Percentiles rank a stretch among this genome's conserved stretches.
Evolutionary conservation across 2,113 vertebrate species (phyloP).

Genomic region (Stercorarius parasiticus): DNA sequence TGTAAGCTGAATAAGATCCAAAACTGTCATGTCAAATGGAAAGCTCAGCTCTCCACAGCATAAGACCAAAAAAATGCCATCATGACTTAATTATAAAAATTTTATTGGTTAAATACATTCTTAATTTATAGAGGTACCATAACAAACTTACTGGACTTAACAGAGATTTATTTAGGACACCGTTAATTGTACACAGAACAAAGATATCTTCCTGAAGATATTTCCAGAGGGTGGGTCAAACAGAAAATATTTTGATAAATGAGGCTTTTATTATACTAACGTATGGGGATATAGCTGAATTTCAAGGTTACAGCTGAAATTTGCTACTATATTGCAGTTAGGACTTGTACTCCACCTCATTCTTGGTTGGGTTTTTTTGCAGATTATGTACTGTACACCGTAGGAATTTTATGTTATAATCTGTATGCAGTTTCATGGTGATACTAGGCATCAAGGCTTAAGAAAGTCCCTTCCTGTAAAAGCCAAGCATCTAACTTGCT

Average conservation of each 20-base stretch:
- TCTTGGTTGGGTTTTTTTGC: neutral
- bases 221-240: neutral
- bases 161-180: slow-evolving; percentile 22
- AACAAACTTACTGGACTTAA: slow-evolving; percentile 31
- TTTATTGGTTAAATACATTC: slow-evolving; percentile 69
- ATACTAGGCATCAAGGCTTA: neutral
- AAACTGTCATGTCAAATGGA: neutral
- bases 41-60: neutral
- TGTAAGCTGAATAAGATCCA: neutral
- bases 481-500: neutral
- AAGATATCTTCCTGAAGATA: neutral
- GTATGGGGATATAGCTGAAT: neutral
- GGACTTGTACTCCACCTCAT: neutral
- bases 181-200: neutral
- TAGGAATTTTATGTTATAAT: neutral
- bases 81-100: slow-evolving; percentile 2
- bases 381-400: neutral
- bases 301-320: neutral
- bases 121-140: slow-evolving; percentile 61
- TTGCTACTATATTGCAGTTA: neutral
- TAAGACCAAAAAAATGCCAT: neutral
- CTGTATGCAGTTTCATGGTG: neutral
- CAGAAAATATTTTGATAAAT: neutral
- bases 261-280: neutral
- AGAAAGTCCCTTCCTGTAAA: neutral